A percentile compares a stretch with the other conserved stretches of the same genome.
Evolutionary conservation across 92 coral and sea anemone genomes (phyloP).

Genomic region (Paramuricea clavata): DNA sequence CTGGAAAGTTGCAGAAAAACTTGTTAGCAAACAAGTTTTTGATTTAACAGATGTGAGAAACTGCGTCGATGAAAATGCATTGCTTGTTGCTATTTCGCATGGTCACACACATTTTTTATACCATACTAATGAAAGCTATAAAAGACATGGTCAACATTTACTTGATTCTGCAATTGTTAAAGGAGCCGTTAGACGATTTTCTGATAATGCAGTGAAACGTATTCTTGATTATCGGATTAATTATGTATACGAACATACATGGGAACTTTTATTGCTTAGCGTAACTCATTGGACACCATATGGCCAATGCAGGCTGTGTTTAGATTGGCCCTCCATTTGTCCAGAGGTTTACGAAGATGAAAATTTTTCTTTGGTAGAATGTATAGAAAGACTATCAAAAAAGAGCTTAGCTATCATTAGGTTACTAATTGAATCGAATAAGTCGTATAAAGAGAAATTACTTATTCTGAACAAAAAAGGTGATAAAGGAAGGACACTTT

Average conservation of each 20-base stretch:
- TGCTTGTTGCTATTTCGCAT: constrained; percentile 68
- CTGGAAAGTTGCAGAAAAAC: background rate
- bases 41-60: background rate
- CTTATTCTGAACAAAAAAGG: background rate
- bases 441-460: background rate
- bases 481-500: background rate
- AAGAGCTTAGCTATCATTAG: background rate
- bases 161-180: background rate
- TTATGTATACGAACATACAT: constrained; percentile 32
- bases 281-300: background rate
- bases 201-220: background rate
- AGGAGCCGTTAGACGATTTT: background rate
- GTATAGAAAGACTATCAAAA: background rate
- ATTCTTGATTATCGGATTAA: background rate
- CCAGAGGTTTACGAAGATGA: background rate
- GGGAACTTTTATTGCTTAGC: background rate
- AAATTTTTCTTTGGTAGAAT: background rate
- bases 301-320: background rate
- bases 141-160: constrained; percentile 26
- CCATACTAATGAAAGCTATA: background rate
- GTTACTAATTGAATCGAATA: background rate
- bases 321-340: background rate
- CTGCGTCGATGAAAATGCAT: background rate
- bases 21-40: background rate
- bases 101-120: constrained; percentile 37